Conservation (phyloP, 1,140 invertebrate species). For the Aphelenchoides avenae region DNA sequence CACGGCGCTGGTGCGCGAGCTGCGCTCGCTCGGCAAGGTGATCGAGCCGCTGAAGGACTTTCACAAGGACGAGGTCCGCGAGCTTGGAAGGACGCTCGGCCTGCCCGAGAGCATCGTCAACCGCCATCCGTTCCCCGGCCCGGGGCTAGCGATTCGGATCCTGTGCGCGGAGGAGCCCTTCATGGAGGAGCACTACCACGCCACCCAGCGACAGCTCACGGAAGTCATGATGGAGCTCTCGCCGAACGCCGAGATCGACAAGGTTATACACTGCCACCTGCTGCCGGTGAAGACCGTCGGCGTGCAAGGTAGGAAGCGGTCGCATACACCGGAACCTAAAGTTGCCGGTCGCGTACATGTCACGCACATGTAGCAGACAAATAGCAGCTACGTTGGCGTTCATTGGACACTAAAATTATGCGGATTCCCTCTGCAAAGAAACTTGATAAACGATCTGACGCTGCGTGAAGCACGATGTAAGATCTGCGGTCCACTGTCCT, state of each 20-base stretch:
- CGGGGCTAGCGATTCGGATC: slow-evolving; percentile 85
- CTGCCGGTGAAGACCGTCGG: slow-evolving; percentile 92
- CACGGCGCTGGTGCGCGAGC: slow-evolving; percentile 82
- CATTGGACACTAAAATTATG: no score
- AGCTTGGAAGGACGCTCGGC: slow-evolving; percentile 77
- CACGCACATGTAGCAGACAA: no score
- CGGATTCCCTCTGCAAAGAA: no score
- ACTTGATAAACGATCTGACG: no score
- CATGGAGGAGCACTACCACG: slow-evolving; percentile 63
- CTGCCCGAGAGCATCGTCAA: slow-evolving; percentile 79
- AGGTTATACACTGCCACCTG: slow-evolving; percentile 69
- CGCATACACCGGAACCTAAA: no score
- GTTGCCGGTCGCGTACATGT: no score
- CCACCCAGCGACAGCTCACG: slow-evolving; percentile 14
- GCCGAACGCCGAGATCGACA: background rate
- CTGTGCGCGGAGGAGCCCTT: slow-evolving; percentile 93
- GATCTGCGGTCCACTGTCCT: no score
- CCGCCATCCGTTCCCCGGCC: slow-evolving; percentile 90
- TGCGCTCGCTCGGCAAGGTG: slow-evolving; percentile 78
- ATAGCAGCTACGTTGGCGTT: no score
- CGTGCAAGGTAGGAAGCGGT: slow-evolving; percentile 93
- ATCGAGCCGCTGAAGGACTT: slow-evolving; percentile 98
- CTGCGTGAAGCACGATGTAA: no score
- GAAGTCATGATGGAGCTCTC: slow-evolving; percentile 22
- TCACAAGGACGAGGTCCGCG: slow-evolving; percentile 92